Evolutionary conservation across 2,797 vertebrate species (phyloP), one percentile per base, ranked within the genome.

Genomic region (Sebastes steindachneri): DNA sequence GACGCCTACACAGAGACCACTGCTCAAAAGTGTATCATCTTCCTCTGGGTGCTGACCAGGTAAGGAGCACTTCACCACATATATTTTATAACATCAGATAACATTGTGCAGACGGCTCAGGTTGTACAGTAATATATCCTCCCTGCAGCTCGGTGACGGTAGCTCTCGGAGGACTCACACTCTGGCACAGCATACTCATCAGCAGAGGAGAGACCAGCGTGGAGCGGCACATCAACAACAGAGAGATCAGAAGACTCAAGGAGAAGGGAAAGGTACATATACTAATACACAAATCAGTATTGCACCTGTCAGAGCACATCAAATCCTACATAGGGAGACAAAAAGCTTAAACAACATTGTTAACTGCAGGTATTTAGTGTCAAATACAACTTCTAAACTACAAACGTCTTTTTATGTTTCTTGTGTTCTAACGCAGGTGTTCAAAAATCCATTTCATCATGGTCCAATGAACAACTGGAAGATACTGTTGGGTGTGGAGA

Each of bases 21-120:
- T 23, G 96, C 96, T 80, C 97, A 99, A 87, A 99, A 99, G 95
- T 94, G 97, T 3, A 87, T 99, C 73, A 96, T 99, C 90, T 99
- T 98, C 93, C 96, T 99, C 83, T 99, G 98, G 98, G 98, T 99
- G 26, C 95, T 99, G 68, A 99, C 97, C 93, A 99, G 98, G 98
- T 99, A 89, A 90, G 80, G 4, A 21, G 2, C 17, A 10, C 25
- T 1, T 28, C 1, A n/a, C 4, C 8, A 1, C 11, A 3, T 3
- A 0, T 11, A 9, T 29, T 10, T 67, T 70, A 15, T 48, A 59
- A 29, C n/a, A 1, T 14, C 35, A 7, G 17, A 11, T 14, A 7
- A 19, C 5, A 1, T 21, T 14, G 19, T 2, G 5, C 2, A 5
- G 29, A 35, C 2, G 4, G 23, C 9, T 68, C 37, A 51, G 25